Percentiles rank a stretch among this genome's conserved stretches.
phyloP scores from a whole-genome alignment of 1,140 invertebrate species.

The Epicauta chinensis region DNA sequence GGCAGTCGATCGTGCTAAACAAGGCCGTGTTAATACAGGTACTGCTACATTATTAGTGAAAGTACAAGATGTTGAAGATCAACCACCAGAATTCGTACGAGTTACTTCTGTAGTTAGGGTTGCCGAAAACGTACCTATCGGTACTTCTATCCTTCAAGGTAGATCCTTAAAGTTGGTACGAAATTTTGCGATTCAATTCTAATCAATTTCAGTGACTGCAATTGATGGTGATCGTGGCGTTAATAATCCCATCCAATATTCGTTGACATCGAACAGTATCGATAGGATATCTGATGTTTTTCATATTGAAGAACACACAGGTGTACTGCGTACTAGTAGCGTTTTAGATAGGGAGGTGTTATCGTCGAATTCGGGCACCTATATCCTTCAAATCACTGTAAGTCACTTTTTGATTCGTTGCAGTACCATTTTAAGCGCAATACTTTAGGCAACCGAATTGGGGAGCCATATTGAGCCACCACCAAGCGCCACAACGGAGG shows the following conservation, averaged over 20 bases:
- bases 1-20: constrained; percentile 78
- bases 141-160: constrained; percentile 77
- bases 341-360: constrained; percentile 76
- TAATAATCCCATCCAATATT: constrained; percentile 81
- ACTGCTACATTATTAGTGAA: constrained; percentile 83
- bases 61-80: constrained; percentile 82
- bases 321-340: constrained; percentile 69
- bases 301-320: constrained; percentile 71
- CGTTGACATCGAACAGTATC: constrained; percentile 66
- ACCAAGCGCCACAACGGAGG: constrained; percentile 77
- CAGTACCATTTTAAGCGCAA: constrained; percentile 9
- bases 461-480: constrained; percentile 53
- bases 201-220: constrained; percentile 63
- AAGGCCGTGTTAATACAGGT: constrained; percentile 74
- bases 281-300: constrained; percentile 66
- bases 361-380: constrained; percentile 75
- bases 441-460: constrained; percentile 65
- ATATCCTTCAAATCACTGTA: constrained; percentile 60
- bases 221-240: constrained; percentile 88
- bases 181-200: too few relatives aligned
- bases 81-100: constrained; percentile 82
- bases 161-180: background rate
- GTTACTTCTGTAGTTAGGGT: constrained; percentile 81
- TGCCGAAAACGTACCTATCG: constrained; percentile 74
- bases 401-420: constrained; percentile 9